These are phyloP conservation scores for Seira sanloemensis DNA, from an alignment of 2,888 invertebrate species.

Conservation along the genomic window DNA sequence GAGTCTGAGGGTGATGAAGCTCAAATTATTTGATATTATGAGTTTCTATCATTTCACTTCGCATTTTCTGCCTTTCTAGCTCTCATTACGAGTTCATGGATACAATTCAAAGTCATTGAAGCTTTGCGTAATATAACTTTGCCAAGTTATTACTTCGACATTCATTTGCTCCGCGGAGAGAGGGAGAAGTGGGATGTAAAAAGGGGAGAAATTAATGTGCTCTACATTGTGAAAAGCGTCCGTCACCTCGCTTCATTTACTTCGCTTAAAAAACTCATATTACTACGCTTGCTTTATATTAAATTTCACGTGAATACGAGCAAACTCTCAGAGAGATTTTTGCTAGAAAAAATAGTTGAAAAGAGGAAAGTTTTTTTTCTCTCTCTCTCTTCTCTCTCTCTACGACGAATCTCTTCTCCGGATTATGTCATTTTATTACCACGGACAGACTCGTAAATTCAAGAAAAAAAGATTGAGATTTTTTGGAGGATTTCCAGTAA, in stretches of 20 bases:
- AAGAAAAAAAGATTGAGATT: conserved; percentile 52
- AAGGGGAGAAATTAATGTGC: conserved; percentile 46
- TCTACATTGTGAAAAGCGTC: conserved; percentile 43
- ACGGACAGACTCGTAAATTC: conserved; percentile 63
- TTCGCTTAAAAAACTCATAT: conserved; percentile 42
- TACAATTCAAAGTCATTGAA: not conserved
- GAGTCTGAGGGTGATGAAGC: not conserved
- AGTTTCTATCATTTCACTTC: not conserved
- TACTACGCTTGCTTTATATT: conserved; percentile 35
- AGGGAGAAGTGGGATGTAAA: conserved; percentile 10
- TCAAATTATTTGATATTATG: not conserved
- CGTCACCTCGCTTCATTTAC: conserved; percentile 55
- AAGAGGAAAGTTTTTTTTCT: conserved; percentile 40
- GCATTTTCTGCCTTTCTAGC: not conserved
- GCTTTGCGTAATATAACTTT: not conserved
- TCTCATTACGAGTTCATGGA: not conserved
- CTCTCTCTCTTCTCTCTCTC: conserved; percentile 17
- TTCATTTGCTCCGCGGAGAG: not conserved
- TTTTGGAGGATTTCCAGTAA: conserved; percentile 61
- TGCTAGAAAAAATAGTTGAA: conserved; percentile 20
- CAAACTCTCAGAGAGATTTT: conserved; percentile 25
- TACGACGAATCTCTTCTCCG: conserved; percentile 26
- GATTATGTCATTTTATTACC: conserved; percentile 64
- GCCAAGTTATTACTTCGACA: not conserved
- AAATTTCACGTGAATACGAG: conserved; percentile 45